phyloP scores from a whole-genome alignment of 1,140 invertebrate species.

The Neodiprion virginianus region DNA sequence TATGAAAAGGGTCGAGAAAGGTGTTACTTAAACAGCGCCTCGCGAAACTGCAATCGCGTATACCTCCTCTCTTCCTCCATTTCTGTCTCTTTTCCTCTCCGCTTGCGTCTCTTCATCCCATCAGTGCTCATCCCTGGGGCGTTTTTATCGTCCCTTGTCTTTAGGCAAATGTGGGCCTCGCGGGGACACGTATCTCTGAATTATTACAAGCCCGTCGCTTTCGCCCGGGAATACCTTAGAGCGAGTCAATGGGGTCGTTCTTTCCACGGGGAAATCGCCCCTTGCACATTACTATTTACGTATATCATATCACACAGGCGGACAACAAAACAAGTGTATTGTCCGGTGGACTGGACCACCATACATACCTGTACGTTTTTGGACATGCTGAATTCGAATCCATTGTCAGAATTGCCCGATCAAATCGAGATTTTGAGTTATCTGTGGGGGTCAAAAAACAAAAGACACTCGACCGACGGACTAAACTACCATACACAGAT shows the following conservation, averaged over 20 bases:
- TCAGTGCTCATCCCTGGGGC: neutral
- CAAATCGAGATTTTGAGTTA: no score
- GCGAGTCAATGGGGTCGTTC: neutral
- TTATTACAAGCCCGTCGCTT: slow-evolving; percentile 6
- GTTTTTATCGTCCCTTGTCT: slow-evolving; percentile 3
- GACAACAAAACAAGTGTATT: no score
- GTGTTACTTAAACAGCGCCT: slow-evolving; percentile 7
- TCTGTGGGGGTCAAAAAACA: no score
- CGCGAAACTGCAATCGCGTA: neutral
- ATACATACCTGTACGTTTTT: no score
- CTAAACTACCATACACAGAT: no score
- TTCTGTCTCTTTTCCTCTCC: neutral
- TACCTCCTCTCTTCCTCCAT: neutral
- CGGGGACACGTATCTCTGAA: slow-evolving; percentile 12
- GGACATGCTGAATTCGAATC: no score
- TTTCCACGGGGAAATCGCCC: neutral
- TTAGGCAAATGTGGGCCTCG: slow-evolving; percentile 8
- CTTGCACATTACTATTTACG: no score
- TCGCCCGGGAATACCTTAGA: neutral
- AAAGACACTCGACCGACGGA: no score
- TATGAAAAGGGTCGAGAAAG: slow-evolving; percentile 15
- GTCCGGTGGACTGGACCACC: no score
- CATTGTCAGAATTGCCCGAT: no score
- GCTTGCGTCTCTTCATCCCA: neutral
- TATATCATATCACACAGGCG: no score